Base-by-base conservation (phyloP, 2,888 invertebrate genomes). In the Pseudococcus viburni region DNA sequence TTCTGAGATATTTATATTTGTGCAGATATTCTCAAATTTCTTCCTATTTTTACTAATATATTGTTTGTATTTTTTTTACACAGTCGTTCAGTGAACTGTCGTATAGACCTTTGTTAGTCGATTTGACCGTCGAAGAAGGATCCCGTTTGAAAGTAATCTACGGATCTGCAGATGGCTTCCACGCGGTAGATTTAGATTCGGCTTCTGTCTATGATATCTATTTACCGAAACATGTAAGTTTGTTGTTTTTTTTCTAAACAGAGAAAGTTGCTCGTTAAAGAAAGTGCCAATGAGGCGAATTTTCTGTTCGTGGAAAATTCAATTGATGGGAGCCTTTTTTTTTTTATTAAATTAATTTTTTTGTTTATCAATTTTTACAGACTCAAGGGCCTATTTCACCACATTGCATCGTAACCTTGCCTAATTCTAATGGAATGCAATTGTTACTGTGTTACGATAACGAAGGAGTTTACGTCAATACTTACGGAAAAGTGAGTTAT, bases 381-480 rank as follows among this genome's bases (percentile, higher is more conserved):
- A 96, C 96, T 92, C 97, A 98, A 94, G 96, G 96, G 92, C 96
- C 97, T 90, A 98, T 99, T 92, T 95, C 96, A 91, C 99, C 99
- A 90, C 99, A 99, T 93, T 99, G 99, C 93, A 99, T 99, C 92
- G 99, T 99, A 91, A 98, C 99, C 90, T 94, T 99, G 92, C 99
- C 99, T 89, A 99, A 99, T 93, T 98, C 98, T 90, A 98, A 98
- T 92, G 99, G 99, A 90, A 97, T 99, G 95, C 99, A 99, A 92
- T 94, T 99, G 90, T 94, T 99, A 90, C 94, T 99, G 90, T 99
- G 99, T 93, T 99, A 99, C 92, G 99, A 99, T 93, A 99, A 99
- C 93, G 99, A 99, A 93, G 99, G 99, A 90, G 99, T 99, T 89
- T 99, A 99, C 93, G 99, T 99, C 88, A 99, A 99, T 93, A 99